Evolutionary conservation across 2,888 invertebrate species (phyloP).

Genomic region (Drosophila lutescens): DNA sequence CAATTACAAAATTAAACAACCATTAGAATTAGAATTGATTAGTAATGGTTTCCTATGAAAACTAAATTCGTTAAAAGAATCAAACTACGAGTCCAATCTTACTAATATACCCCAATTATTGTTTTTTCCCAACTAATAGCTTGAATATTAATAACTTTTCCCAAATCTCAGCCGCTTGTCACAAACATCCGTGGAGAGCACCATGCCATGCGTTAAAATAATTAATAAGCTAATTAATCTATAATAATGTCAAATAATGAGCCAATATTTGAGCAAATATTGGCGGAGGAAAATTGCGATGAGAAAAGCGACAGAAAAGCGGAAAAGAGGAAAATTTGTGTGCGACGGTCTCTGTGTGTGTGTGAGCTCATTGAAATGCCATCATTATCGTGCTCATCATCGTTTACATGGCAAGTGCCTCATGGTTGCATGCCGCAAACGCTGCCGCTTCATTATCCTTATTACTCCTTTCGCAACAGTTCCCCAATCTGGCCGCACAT

Average conservation of each 20-base stretch:
- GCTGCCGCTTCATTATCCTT: slow-evolving; percentile 71
- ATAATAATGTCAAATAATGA: slow-evolving; percentile 71
- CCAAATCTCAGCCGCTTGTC: slow-evolving; percentile 37
- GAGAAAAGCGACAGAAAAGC: slow-evolving; percentile 45
- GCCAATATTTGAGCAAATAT: slow-evolving; percentile 71
- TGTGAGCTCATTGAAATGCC: slow-evolving; percentile 67
- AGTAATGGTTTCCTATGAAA: background rate
- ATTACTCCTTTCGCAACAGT: slow-evolving; percentile 71
- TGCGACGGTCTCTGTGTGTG: slow-evolving; percentile 1
- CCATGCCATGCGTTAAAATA: slow-evolving; percentile 42
- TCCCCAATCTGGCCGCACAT: slow-evolving; percentile 18
- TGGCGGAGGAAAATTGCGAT: slow-evolving; percentile 55
- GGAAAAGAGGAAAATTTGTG: slow-evolving; percentile 3
- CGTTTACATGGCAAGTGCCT: slow-evolving; percentile 71
- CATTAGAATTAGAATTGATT: background rate
- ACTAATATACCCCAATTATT: no score
- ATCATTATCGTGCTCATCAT: slow-evolving; percentile 77
- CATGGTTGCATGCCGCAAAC: slow-evolving; percentile 53
- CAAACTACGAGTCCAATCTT: no score
- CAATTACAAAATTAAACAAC: background rate
- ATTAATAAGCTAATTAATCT: slow-evolving; percentile 75
- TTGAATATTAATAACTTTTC: slow-evolving; percentile 42
- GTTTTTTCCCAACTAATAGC: slow-evolving; percentile 42
- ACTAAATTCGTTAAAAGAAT: background rate
- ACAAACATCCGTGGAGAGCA: slow-evolving; percentile 3